Evolutionary conservation across 2,888 invertebrate species (phyloP), one percentile per base, ranked within the genome.

Genomic region (Cybosia mesomella): DNA sequence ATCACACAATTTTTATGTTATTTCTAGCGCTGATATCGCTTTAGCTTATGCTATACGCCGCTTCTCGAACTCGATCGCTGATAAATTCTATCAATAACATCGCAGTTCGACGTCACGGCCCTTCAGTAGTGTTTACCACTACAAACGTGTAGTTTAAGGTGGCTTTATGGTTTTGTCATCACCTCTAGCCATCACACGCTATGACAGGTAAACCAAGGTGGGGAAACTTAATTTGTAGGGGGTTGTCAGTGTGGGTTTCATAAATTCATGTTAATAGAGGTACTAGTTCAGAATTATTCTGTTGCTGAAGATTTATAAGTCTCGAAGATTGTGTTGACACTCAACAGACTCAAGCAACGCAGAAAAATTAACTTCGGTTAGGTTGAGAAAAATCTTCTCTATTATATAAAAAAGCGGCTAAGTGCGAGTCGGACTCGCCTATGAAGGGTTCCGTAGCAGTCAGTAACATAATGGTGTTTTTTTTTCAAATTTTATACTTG

Each of bases 41-140:
- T 8, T 18, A 87, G 85, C 85, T 76, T 64, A 10, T 74, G 13
- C 15, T 77, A 78, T 67, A 59, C 22, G 2, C 79, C 81, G 60
- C 15, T 53, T 64, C 39, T 72, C 75, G 74, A 84, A 85, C 89
- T 85, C 86, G 91, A 92, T 91, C 86, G 89, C 85, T 94, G 94
- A 94, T 94, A 94, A 94, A 94, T 94, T 93, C 89, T 93, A 94
- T 94, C 94, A 94, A 93, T 94, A 93, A 91, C 87, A 89, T 88
- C 84, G 88, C 85, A 90, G 89, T 85, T 89, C 89, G 91, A 89
- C 85, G 92, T 89, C 92, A 88, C 90, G 85, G 77, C 90, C 89
- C 89, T 89, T 92, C 93, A 89, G 86, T 90, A 93, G 90, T 92
- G 91, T 89, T 93, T 92, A 92, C 90, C 87, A 81, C 84, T 79